Conservation (phyloP, 2,888 invertebrate genomes). For the Cheilosia grossa region DNA sequence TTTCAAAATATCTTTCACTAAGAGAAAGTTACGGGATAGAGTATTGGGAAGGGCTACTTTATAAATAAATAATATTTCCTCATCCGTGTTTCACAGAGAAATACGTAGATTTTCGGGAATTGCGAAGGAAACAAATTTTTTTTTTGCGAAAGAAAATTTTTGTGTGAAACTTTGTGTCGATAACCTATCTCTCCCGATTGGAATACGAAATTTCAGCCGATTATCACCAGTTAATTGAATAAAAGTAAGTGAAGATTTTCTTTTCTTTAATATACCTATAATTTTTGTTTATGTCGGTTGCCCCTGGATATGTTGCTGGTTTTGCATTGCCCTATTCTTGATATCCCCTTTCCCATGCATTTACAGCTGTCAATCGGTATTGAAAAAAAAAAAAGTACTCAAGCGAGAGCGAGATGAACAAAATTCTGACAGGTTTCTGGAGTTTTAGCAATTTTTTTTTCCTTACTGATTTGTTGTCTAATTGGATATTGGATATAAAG, state of each 20-base stretch:
- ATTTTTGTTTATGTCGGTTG: slow-evolving; percentile 62
- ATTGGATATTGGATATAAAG: slow-evolving; percentile 14
- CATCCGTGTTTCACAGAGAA: slow-evolving; percentile 23
- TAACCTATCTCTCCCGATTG: slow-evolving; percentile 11
- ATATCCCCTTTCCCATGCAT: not conserved
- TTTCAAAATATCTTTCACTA: too few relatives aligned
- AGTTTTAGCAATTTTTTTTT: slow-evolving; percentile 9
- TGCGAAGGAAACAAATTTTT: not conserved
- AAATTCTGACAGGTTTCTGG: slow-evolving; percentile 47
- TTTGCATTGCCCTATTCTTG: slow-evolving; percentile 34
- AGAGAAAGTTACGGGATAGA: too few relatives aligned
- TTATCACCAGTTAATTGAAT: slow-evolving; percentile 17
- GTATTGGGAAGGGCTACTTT: too few relatives aligned
- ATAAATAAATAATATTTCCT: slow-evolving; percentile 37
- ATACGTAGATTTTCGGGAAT: slow-evolving; percentile 33
- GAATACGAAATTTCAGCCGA: slow-evolving; percentile 30
- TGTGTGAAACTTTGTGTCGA: slow-evolving; percentile 46
- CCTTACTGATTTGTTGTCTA: slow-evolving; percentile 7
- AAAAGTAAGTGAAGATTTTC: slow-evolving; percentile 3
- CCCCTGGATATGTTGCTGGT: slow-evolving; percentile 27
- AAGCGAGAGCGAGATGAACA: slow-evolving; percentile 29
- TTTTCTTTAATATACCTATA: not conserved
- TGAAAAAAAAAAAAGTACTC: not conserved
- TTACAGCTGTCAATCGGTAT: slow-evolving; percentile 46
- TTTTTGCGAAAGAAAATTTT: slow-evolving; percentile 44